phyloP scores from a whole-genome alignment of 2,113 vertebrate genomes.

The Serinus canaria region DNA sequence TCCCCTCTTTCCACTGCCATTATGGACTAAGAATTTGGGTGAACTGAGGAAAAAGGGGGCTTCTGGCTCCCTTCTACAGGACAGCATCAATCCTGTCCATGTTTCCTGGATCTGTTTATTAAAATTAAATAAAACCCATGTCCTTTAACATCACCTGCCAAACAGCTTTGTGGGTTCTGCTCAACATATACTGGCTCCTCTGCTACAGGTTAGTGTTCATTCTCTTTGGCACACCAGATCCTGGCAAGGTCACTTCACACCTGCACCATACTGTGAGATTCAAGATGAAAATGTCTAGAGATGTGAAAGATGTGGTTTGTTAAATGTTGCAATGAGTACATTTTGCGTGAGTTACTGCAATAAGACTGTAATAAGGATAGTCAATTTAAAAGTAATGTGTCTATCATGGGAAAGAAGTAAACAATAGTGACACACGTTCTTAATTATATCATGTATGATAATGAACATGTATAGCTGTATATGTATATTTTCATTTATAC shows the following conservation, averaged over 20 bases:
- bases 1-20: background rate
- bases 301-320: background rate
- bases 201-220: background rate
- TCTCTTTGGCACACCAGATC: background rate
- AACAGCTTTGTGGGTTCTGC: background rate
- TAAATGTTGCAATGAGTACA: background rate
- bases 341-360: background rate
- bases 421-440: no score
- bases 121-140: background rate
- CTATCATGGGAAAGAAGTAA: background rate
- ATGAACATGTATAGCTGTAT: background rate
- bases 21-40: background rate
- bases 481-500: background rate
- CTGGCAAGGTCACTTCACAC: background rate
- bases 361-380: background rate
- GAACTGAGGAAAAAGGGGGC: fast-evolving
- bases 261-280: background rate
- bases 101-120: background rate
- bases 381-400: background rate
- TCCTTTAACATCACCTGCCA: background rate
- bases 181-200: background rate
- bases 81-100: background rate
- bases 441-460: background rate
- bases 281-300: background rate
- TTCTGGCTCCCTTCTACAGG: background rate